A percentile compares a stretch with the other conserved stretches of the same genome.
These are phyloP conservation scores for Dascyllus trimaculatus DNA, from an alignment of 2,113 vertebrate genomes.

Conservation along the genomic window DNA sequence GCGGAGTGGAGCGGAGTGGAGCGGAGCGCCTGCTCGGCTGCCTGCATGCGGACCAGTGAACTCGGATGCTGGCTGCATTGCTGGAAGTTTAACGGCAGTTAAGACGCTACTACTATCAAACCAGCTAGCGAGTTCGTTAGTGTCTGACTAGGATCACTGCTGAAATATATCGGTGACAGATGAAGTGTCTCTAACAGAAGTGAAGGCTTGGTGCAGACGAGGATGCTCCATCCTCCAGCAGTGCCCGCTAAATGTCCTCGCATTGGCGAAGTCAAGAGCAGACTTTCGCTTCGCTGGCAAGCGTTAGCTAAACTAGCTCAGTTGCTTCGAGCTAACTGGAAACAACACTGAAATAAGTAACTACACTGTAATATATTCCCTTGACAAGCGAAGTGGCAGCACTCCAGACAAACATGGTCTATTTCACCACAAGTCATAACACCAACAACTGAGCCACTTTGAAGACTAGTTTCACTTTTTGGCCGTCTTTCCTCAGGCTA, in stretches of 20 bases:
- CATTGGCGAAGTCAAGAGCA: slow-evolving; percentile 43
- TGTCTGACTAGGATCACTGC: accelerated
- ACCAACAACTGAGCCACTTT: slow-evolving; percentile 11
- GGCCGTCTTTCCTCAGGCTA: slow-evolving; percentile 52
- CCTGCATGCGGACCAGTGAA: slow-evolving; percentile 23
- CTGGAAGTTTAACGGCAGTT: slow-evolving; percentile 49
- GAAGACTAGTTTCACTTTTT: slow-evolving; percentile 66
- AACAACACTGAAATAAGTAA: slow-evolving; percentile 57
- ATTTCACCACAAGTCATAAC: not conserved
- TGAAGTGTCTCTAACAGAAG: not conserved
- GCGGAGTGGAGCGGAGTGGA: not conserved
- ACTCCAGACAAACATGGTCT: not conserved
- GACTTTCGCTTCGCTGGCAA: slow-evolving; percentile 68
- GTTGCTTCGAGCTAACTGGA: slow-evolving; percentile 60
- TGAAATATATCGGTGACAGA: not conserved
- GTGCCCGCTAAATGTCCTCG: slow-evolving; percentile 83
- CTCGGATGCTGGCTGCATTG: slow-evolving; percentile 8
- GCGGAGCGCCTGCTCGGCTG: slow-evolving; percentile 18
- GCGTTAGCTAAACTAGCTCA: slow-evolving; percentile 67
- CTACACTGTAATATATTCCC: not conserved
- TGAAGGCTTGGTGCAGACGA: slow-evolving; percentile 8
- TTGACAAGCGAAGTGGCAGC: not conserved
- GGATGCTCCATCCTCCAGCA: slow-evolving; percentile 63
- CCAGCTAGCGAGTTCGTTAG: not conserved
- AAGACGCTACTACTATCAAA: not conserved